These are phyloP conservation scores for Chrysomela aeneicollis DNA, from an alignment of 2,888 invertebrate species.

Conservation along the genomic window DNA sequence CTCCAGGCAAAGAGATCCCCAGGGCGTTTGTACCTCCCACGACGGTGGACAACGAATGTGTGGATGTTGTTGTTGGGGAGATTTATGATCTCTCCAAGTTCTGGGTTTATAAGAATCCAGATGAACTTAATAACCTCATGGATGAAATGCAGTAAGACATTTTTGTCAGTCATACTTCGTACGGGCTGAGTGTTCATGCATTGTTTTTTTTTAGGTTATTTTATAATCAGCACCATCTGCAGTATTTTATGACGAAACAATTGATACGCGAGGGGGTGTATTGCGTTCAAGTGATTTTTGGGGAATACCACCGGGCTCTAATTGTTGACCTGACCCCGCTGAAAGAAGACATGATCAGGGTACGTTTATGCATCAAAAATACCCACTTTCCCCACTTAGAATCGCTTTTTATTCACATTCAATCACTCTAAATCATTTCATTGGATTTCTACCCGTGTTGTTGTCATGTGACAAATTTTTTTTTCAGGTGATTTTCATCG, in stretches of 20 bases:
- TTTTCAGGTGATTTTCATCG: slow-evolving; percentile 65
- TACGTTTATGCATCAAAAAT: too few species aligned
- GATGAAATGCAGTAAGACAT: slow-evolving; percentile 63
- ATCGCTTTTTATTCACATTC: too few species aligned
- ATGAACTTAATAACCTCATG: slow-evolving; percentile 62
- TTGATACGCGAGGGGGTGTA: slow-evolving; percentile 60
- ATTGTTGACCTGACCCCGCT: slow-evolving; percentile 60
- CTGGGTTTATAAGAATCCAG: slow-evolving; percentile 63
- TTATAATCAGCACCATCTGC: slow-evolving; percentile 33
- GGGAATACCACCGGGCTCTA: slow-evolving; percentile 65
- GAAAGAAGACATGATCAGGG: slow-evolving; percentile 62
- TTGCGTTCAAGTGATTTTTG: slow-evolving; percentile 61
- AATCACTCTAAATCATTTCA: too few species aligned
- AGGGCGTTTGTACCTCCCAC: slow-evolving; percentile 39
- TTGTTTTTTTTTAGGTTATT: slow-evolving; percentile 39
- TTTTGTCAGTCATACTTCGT: background rate
- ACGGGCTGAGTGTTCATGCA: background rate
- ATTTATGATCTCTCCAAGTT: slow-evolving; percentile 68
- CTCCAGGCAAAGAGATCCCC: slow-evolving; percentile 44
- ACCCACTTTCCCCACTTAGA: too few species aligned
- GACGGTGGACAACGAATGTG: slow-evolving; percentile 36
- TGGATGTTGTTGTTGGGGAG: slow-evolving; percentile 63
- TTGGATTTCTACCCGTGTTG: too few species aligned
- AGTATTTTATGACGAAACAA: slow-evolving; percentile 42
- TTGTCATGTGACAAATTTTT: too few species aligned